phyloP scores from a whole-genome alignment of 2,113 vertebrate species.

The human region DNA sequence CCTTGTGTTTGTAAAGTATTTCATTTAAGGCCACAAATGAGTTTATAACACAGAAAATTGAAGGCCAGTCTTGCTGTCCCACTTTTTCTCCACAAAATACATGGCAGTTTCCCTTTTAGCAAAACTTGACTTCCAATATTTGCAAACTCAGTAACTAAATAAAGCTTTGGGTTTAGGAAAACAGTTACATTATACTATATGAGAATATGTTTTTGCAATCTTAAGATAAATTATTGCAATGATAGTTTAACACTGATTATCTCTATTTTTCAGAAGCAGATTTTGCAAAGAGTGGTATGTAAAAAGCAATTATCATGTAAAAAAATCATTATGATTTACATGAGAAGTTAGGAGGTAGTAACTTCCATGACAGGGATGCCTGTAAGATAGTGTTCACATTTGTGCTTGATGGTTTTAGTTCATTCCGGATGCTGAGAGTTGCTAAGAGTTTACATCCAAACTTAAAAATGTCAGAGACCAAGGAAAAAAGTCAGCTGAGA shows the following conservation, averaged over 20 bases:
- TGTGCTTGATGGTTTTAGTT: not conserved
- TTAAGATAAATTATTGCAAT: not conserved
- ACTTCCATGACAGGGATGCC: slow-evolving; percentile 42
- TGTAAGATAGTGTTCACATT: not conserved
- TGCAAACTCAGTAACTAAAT: slow-evolving; percentile 38
- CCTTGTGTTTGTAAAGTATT: not conserved
- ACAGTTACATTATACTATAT: slow-evolving; percentile 12
- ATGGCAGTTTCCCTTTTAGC: not conserved
- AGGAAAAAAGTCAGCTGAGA: not conserved
- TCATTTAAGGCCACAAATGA: not conserved
- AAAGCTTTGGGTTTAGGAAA: slow-evolving; percentile 14
- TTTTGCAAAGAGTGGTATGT: not conserved
- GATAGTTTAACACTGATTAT: not conserved
- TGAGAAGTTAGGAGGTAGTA: not conserved
- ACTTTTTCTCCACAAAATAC: not conserved
- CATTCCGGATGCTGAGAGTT: not conserved
- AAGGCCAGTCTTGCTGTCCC: not conserved
- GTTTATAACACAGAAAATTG: not conserved
- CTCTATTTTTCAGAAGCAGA: slow-evolving; percentile 41
- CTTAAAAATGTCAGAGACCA: not conserved
- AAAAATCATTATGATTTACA: slow-evolving; percentile 41
- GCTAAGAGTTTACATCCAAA: not conserved
- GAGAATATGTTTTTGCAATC: slow-evolving; percentile 9
- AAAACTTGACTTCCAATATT: slow-evolving; percentile 11
- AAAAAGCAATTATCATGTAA: not conserved